phyloP scores from a whole-genome alignment of 2,797 vertebrate species.

The Mastacembelus armatus region DNA sequence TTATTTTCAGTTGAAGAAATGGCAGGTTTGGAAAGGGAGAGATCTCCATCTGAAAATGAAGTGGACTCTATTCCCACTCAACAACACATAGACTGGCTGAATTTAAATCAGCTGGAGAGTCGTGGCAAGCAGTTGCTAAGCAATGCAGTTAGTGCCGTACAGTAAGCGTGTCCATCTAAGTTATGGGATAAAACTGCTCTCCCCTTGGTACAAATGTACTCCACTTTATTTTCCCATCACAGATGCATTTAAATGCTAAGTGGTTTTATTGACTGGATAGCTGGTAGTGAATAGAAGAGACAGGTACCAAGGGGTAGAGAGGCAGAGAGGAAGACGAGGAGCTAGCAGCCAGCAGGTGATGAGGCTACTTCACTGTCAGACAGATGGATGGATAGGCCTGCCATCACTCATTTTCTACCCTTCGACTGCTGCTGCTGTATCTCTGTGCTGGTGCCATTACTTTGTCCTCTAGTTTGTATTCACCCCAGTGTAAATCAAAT shows the following conservation, averaged over 20 bases:
- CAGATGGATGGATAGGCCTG: slow-evolving; percentile 63
- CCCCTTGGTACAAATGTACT: slow-evolving; percentile 72
- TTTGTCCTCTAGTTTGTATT: slow-evolving; percentile 53
- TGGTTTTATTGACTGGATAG: slow-evolving; percentile 81
- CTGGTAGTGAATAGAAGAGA: slow-evolving; percentile 66
- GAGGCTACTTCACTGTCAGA: slow-evolving; percentile 55
- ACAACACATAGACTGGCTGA: slow-evolving; percentile 47
- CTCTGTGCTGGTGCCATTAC: slow-evolving; percentile 40
- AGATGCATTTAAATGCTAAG: slow-evolving; percentile 82
- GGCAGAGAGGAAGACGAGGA: slow-evolving; percentile 44
- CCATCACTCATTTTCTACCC: slow-evolving; percentile 66
- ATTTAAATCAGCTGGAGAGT: slow-evolving; percentile 70
- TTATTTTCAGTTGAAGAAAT: slow-evolving; percentile 57
- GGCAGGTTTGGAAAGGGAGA: slow-evolving; percentile 37
- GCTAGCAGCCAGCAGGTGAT: slow-evolving; percentile 58
- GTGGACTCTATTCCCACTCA: slow-evolving; percentile 56
- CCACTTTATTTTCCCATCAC: slow-evolving; percentile 80
- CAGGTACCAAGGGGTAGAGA: slow-evolving; percentile 55
- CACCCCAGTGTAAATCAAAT: slow-evolving; percentile 57
- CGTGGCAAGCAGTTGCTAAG: slow-evolving; percentile 70
- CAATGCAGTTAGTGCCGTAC: slow-evolving; percentile 71
- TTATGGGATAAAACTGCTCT: slow-evolving; percentile 75
- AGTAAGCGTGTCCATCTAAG: slow-evolving; percentile 68
- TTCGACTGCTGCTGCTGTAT: slow-evolving; percentile 51
- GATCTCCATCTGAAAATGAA: slow-evolving; percentile 69